phyloP scores from a whole-genome alignment of 1,140 invertebrate genomes.

The Subanguina moxae region DNA sequence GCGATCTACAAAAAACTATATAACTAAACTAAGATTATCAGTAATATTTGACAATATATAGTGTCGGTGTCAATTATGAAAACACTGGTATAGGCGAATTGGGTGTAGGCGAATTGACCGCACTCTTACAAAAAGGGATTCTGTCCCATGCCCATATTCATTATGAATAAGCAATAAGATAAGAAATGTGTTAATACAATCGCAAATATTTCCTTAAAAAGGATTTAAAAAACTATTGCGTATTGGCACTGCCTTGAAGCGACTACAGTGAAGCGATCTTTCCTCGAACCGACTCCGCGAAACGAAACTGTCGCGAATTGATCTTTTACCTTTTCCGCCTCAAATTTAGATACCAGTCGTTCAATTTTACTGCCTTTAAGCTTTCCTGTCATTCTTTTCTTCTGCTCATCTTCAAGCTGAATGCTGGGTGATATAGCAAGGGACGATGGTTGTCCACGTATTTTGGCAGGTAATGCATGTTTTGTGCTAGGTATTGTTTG shows the following conservation, averaged over 20 bases:
- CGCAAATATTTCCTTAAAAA: neutral
- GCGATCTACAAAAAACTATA: too few species aligned
- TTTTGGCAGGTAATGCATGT: neutral
- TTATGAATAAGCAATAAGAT: too few species aligned
- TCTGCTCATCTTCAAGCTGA: neutral
- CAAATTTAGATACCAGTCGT: neutral
- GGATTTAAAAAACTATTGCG: neutral
- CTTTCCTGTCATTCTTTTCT: neutral
- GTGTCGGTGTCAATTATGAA: too few species aligned
- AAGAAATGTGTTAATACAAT: neutral
- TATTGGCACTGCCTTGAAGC: neutral
- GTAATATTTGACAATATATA: too few species aligned
- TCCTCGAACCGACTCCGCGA: neutral
- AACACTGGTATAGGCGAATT: too few species aligned
- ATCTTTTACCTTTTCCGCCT: neutral
- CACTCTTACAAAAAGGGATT: too few species aligned
- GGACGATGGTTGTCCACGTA: neutral
- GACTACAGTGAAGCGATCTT: neutral
- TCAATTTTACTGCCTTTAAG: slow-evolving; percentile 4
- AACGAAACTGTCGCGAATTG: neutral
- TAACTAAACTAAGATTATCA: too few species aligned
- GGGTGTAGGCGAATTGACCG: too few species aligned
- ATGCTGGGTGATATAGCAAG: neutral
- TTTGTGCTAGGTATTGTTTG: neutral
- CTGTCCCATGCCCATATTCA: too few species aligned